Conservation (phyloP, 2,888 invertebrate genomes). For the Abrostola triplasia region DNA sequence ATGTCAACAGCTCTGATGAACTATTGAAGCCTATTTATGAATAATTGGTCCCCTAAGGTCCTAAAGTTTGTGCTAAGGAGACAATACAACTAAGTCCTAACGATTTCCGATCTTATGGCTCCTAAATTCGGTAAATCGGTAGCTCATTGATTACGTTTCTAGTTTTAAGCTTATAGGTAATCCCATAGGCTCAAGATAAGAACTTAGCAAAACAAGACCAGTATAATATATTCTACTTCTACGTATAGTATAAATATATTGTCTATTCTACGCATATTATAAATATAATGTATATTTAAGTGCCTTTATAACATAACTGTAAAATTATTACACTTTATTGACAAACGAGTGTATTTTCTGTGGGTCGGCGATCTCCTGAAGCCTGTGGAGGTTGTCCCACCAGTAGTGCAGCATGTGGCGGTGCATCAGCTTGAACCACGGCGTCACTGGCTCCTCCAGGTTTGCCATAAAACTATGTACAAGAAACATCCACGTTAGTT, state of each 20-base stretch:
- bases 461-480: conserved; percentile 49
- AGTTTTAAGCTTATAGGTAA: too few species aligned
- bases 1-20: conserved; percentile 78
- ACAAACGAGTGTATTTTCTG: conserved; percentile 34
- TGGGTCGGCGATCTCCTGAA: conserved; percentile 81
- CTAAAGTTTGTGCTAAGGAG: too few species aligned
- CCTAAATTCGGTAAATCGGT: too few species aligned
- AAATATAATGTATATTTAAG: not conserved
- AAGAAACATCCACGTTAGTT: not conserved
- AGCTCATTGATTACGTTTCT: too few species aligned
- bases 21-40: conserved; percentile 80
- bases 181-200: too few species aligned
- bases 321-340: conserved; percentile 17
- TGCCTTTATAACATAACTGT: not conserved
- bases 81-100: too few species aligned
- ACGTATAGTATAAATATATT: too few species aligned
- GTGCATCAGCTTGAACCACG: conserved; percentile 94
- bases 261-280: not conserved
- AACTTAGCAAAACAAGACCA: too few species aligned
- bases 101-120: too few species aligned
- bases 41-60: conserved; percentile 49
- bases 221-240: too few species aligned
- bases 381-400: conserved; percentile 93
- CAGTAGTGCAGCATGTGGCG: conserved; percentile 91
- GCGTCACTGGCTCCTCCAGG: conserved; percentile 91